Base-by-base conservation (phyloP, 2,797 vertebrate species). In the Microctenopoma lineatum region DNA sequence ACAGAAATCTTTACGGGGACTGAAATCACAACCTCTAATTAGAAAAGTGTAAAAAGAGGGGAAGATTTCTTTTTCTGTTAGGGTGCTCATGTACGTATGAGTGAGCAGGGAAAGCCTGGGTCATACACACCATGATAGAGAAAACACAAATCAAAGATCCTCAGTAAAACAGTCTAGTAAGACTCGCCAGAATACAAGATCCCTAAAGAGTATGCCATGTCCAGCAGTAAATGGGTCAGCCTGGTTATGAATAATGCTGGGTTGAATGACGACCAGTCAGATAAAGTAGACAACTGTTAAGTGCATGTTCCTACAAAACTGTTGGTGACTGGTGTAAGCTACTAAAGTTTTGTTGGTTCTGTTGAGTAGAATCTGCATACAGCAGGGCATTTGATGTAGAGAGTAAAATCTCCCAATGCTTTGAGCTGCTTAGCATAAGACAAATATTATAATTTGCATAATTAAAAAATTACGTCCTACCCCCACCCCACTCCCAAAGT, bases 1-100 rank as follows among this genome's bases (percentile, higher is more conserved):
- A 73, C 73, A 80, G 83, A 86, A 90, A 92, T 90, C 88, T 85
- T 88, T 89, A 84, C 84, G 84, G 75, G 84, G 81, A 89, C 90
- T 87, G 80, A 84, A 84, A 87, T 86, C 74, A 66, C 69, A 74
- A 81, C 85, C 79, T 84, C 81, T 86, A 86, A 89, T 90, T 83
- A 87, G 59, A 75, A 83, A 90, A 66, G 57, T 52, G 59, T 47
- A 38, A 60, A 59, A 62, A 62, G 4, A 41, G 4, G 14, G 2
- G 10, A 83, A 86, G 16, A 48, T 50, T 70, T 32, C 38, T 55
- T 66, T 61, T 67, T 36, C 41, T 53, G 51, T 57, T 11, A 51
- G 21, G 32, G 45, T 57, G 66, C n/a, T 27, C 7, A 34, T 47
- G 7, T 47, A 6, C 53, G 50, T 67, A 15, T 58, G 32, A 41